Evolutionary conservation across 2,113 vertebrate genomes (phyloP).

Genomic region (Psophia crepitans): DNA sequence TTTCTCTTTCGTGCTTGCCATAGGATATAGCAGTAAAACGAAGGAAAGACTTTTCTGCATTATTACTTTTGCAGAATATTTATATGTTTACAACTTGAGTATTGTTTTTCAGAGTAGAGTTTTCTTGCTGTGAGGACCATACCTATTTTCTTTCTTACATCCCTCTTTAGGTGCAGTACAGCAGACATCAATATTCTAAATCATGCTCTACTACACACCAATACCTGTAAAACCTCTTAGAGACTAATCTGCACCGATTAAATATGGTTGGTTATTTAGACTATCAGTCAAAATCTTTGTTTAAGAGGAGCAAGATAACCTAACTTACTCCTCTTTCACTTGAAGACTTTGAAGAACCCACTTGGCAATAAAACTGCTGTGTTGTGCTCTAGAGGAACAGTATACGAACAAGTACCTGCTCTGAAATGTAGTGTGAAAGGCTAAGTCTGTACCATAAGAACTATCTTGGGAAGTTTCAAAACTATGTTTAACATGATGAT

Average conservation of each 20-base stretch:
- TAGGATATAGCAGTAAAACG: neutral
- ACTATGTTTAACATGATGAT: neutral
- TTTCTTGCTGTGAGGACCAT: neutral
- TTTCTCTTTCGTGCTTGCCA: neutral
- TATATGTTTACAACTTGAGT: neutral
- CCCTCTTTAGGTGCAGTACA: neutral
- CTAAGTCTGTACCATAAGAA: neutral
- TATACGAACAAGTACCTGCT: neutral
- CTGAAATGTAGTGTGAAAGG: neutral
- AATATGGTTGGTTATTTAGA: neutral
- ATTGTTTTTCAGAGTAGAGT: neutral
- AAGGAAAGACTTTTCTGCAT: neutral
- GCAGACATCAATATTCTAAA: neutral
- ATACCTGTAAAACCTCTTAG: neutral
- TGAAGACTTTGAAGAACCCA: neutral
- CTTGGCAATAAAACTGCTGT: neutral
- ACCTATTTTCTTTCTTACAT: neutral
- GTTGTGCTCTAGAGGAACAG: neutral
- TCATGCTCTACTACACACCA: neutral
- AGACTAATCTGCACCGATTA: neutral
- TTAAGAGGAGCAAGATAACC: neutral
- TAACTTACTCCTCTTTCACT: neutral
- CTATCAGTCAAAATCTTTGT: neutral
- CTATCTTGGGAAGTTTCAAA: neutral
- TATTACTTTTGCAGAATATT: constrained; percentile 32